Evolutionary conservation across 2,113 vertebrate species (phyloP).

Genomic region (Misgurnus mizolepis): DNA sequence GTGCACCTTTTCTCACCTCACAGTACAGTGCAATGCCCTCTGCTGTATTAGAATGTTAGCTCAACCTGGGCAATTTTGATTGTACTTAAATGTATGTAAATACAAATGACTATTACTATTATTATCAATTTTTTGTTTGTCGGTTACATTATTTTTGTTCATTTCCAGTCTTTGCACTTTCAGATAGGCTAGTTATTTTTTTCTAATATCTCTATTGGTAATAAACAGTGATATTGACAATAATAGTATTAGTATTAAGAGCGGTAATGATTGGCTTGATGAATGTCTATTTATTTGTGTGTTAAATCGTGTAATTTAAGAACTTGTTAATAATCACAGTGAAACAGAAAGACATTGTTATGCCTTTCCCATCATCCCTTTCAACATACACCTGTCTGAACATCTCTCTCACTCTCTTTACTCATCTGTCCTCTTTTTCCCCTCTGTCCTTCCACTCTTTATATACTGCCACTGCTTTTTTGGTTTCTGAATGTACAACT

Average conservation of each 20-base stretch:
- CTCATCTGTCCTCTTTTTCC: slow-evolving; percentile 21
- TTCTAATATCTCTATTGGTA: slow-evolving; percentile 46
- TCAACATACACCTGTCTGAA: neutral
- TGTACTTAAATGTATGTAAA: slow-evolving; percentile 81
- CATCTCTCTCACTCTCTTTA: neutral
- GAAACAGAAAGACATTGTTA: slow-evolving; percentile 70
- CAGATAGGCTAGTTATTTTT: slow-evolving; percentile 54
- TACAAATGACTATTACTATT: slow-evolving; percentile 71
- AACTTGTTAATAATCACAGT: slow-evolving; percentile 71
- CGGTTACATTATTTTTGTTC: slow-evolving; percentile 65
- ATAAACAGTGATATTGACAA: slow-evolving; percentile 61
- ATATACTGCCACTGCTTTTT: slow-evolving; percentile 43
- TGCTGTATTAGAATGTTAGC: slow-evolving; percentile 77
- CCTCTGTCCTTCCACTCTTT: slow-evolving; percentile 33
- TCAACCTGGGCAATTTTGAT: slow-evolving; percentile 81
- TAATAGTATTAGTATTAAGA: slow-evolving; percentile 72
- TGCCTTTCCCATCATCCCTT: slow-evolving; percentile 52
- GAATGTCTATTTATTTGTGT: slow-evolving; percentile 79
- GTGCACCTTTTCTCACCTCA: neutral
- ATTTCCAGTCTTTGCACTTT: slow-evolving; percentile 65
- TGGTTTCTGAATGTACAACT: slow-evolving; percentile 70
- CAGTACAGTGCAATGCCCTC: slow-evolving; percentile 43
- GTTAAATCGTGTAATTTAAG: slow-evolving; percentile 78
- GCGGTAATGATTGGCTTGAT: slow-evolving; percentile 75
- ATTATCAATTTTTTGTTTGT: slow-evolving; percentile 60